Percentiles rank a stretch among this genome's conserved stretches.
These are phyloP conservation scores for Callosobruchus maculatus DNA, from an alignment of 2,888 invertebrate species.

Conservation along the genomic window DNA sequence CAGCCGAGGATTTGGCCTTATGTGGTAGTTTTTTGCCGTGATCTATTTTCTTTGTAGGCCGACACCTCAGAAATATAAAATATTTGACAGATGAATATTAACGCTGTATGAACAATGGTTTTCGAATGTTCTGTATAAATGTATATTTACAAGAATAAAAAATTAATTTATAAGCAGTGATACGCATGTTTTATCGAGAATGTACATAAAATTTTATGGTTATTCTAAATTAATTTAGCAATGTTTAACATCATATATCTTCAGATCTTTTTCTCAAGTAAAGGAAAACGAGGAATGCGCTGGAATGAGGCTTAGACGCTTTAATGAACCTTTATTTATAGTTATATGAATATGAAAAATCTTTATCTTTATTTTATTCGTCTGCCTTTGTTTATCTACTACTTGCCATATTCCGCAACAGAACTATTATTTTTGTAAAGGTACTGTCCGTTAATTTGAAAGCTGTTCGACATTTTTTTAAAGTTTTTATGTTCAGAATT, in stretches of 20 bases:
- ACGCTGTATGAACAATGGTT: too few relatives aligned
- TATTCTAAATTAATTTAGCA: background rate
- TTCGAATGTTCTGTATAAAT: too few relatives aligned
- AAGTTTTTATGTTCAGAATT: constrained; percentile 29
- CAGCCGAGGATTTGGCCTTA: too few relatives aligned
- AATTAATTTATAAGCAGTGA: background rate
- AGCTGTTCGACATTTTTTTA: constrained; percentile 24
- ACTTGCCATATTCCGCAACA: constrained; percentile 7
- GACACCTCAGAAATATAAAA: too few relatives aligned
- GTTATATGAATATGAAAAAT: background rate
- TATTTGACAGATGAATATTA: too few relatives aligned
- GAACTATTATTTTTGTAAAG: constrained; percentile 7
- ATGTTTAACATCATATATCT: background rate
- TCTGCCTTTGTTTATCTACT: constrained; percentile 5
- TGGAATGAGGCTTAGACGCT: background rate
- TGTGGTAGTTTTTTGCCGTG: too few relatives aligned
- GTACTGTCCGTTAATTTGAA: constrained; percentile 10
- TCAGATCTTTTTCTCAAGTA: background rate
- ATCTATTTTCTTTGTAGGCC: too few relatives aligned
- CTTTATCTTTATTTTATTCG: background rate
- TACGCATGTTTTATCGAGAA: too few relatives aligned
- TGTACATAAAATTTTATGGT: background rate
- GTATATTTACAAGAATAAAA: too few relatives aligned
- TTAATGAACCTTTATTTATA: background rate
- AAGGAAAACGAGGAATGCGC: background rate